Evolutionary conservation across 1,140 invertebrate genomes (phyloP), one percentile per base, ranked within the genome.

Genomic region (Calosoma granatense): DNA sequence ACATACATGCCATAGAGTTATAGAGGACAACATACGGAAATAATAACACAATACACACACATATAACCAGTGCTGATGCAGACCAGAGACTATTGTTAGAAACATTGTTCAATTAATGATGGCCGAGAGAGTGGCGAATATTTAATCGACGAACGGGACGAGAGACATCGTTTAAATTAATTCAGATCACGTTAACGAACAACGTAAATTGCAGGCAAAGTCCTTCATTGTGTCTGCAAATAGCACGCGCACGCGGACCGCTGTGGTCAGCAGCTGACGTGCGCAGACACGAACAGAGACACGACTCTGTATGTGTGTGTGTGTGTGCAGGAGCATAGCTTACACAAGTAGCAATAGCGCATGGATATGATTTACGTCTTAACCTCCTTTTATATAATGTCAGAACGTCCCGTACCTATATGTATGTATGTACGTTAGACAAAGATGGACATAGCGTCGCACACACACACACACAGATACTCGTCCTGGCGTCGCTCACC

Each of bases 301-400:
- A 14, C 4, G 43, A 6, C 43, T 51, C 30, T 36, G n/a, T n/a
- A n/a, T 9, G n/a, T n/a, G 30, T 36, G 9, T 9, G 30, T 9
- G 30, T n/a, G n/a, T 9, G n/a, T n/a, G 9, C 9, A 36, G 30
- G 30, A 9, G 30, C 9, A 36, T 9, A 9, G 30, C n/a, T n/a
- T 36, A n/a, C n/a, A 9, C 30, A 15, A 53, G 47, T n/a, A n/a
- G n/a, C n/a, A n/a, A n/a, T n/a, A n/a, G n/a, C n/a, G n/a, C n/a
- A n/a, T n/a, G n/a, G 26, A 43, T 52, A 59, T 41, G 54, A 56
- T 41, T 56, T 56, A 54, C 55, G 54, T 22, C 54, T 52, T 59
- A 22, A 41, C 55, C 55, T 57, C 59, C 20, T 61, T 61, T 60
- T 60, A 60, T 60, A 58, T 60, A 60, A 60, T 60, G 59, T 60